Conservation (phyloP, 2,797 vertebrate genomes). For the Arnoldichthys spilopterus region DNA sequence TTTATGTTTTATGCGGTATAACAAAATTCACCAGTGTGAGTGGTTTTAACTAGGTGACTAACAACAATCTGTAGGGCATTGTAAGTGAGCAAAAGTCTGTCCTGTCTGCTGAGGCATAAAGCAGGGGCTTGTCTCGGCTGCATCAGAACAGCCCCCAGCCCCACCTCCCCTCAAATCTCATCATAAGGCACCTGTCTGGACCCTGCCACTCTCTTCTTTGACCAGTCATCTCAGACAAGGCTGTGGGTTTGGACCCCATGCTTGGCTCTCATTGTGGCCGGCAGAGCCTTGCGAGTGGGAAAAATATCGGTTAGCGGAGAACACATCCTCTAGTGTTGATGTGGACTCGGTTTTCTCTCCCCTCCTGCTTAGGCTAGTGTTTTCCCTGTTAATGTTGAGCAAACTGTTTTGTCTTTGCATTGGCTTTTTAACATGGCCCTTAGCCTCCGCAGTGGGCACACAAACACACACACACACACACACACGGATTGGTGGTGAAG, state of each 20-base stretch:
- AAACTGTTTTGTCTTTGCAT: conserved; percentile 99
- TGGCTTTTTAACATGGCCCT: conserved; percentile 85
- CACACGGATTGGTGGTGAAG: conserved; percentile 65
- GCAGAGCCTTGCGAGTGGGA: conserved; percentile 46
- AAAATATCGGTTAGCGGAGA: conserved; percentile 73
- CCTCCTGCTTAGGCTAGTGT: conserved; percentile 68
- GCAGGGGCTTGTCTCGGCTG: conserved; percentile 12
- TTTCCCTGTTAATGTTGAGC: conserved; percentile 89
- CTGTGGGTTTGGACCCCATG: conserved; percentile 44
- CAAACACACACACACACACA: conserved; percentile 27
- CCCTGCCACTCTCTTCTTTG: not conserved
- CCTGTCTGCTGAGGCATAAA: conserved; percentile 45
- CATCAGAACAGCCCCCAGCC: conserved; percentile 18
- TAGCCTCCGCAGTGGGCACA: conserved; percentile 79
- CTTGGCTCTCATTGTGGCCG: conserved; percentile 68
- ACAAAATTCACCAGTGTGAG: too few species aligned
- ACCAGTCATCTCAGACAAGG: conserved; percentile 54
- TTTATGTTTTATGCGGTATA: too few species aligned
- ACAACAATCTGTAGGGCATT: not conserved
- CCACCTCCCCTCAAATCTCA: too few species aligned
- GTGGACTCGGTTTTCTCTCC: conserved; percentile 78
- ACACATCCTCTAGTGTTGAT: conserved; percentile 79
- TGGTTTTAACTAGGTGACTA: not conserved
- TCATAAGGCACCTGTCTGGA: conserved; percentile 70
- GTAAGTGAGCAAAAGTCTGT: not conserved